phyloP scores from a whole-genome alignment of 1,140 invertebrate species.

The Eriocheir sinensis region DNA sequence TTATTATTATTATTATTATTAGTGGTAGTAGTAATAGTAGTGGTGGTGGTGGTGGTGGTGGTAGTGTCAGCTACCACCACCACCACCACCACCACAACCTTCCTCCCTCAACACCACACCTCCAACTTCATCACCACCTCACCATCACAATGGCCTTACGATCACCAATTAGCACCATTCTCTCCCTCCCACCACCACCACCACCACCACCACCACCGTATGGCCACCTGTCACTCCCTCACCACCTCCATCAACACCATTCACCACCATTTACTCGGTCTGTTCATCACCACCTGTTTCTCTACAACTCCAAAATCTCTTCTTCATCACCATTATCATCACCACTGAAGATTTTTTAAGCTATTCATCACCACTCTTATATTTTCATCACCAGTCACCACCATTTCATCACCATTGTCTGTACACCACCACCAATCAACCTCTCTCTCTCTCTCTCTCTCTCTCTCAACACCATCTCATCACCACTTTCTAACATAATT shows the following conservation, averaged over 20 bases:
- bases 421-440: background rate
- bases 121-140: background rate
- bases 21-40: background rate
- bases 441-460: constrained; percentile 30
- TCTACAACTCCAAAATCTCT: too few species aligned
- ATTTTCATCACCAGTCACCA: too few species aligned
- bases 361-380: too few species aligned
- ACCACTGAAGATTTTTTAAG: too few species aligned
- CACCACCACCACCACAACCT: background rate
- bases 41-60: background rate
- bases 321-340: background rate
- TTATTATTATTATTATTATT: background rate
- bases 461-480: too few species aligned
- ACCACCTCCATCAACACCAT: constrained; percentile 34
- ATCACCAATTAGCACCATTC: constrained; percentile 48
- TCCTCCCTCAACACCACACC: background rate
- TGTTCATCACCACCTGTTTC: too few species aligned
- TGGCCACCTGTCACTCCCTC: constrained; percentile 43
- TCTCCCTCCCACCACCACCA: background rate
- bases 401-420: background rate
- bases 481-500: too few species aligned
- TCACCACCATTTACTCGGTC: background rate
- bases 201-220: background rate
- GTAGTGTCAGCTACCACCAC: background rate
- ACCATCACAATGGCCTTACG: constrained; percentile 33